Evolutionary conservation across 35 echinoderm and acorn worm species (phyloP), one percentile per base, ranked within the genome.

Genomic region (Strongylocentrotus purpuratus): DNA sequence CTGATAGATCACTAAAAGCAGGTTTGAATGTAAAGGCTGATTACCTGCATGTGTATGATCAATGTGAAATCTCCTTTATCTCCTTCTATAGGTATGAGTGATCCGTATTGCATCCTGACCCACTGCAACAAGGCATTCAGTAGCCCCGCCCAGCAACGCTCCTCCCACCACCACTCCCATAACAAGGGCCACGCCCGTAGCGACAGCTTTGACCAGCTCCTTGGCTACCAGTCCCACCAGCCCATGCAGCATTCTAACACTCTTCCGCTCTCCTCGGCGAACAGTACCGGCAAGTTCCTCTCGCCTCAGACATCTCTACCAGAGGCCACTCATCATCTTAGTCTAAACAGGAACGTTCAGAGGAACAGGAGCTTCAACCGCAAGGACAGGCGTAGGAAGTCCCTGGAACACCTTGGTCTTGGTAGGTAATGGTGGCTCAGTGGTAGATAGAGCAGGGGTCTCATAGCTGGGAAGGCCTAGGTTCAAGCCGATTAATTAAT

Each of bases 101-200:
- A 97, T 61, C 97, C 97, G 15, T 97, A 97, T 52, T 97, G 97
- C 58, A 61, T 97, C 47, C 94, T 97, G 70, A 96, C 97, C 55
- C 31, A 96, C 18, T 92, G 96, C 45, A 95, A 94, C 94, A 96
- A 85, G 92, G 85, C 32, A 92, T 88, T 5, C 59, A 78, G 65
- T 78, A 95, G 14, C 89, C 94, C 87, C 95, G 65, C 46, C 93
- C 95, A 32, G 46, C 20, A 78, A n/a, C 20, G 65, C 65, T 28
- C 55, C 46, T 45, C 85, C 6, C 61, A 60, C 6, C 92, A 88
- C 31, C 92, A 96, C 45, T 33, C 85, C 18, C 52, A 95, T 5
- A 18, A 55, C 22, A 45, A 85, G 13, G 22, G 33, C 94, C 85
- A 95, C 46, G 50, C 85, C 35, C 85, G 35, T 48, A 89, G 47